Evolutionary conservation across 1,140 invertebrate genomes (phyloP), one percentile per base, ranked within the genome.

Genomic region (Drosophila kanapiae): DNA sequence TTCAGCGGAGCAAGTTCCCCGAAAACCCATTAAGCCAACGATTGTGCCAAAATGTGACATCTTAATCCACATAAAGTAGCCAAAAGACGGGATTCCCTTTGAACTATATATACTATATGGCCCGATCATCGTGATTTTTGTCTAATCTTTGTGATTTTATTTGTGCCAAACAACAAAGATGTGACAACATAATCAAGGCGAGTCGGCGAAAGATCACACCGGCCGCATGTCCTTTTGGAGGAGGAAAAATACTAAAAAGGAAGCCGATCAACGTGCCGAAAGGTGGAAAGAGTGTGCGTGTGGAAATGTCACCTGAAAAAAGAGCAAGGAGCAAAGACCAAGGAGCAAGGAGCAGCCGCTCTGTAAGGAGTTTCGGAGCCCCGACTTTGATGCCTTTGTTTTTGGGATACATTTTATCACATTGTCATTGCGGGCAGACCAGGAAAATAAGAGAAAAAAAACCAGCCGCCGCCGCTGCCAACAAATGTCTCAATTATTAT

Each of bases 231-330:
- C 69, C 48, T 71, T 71, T 40, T 13, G 40, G 59, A 47, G 75
- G 53, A 69, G 80, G 42, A 40, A 60, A 35, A 29, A 33, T 23
- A 45, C 37, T 43, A 40, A 67, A 37, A 18, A 70, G 43, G 49
- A 43, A 54, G 53, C 76, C 76, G 69, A 64, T 75, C 79, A 79
- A 86, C 82, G 82, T 86, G 83, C 83, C 82, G 83, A 82, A 86
- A 85, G 82, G 61, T 79, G 83, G 74, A 74, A 68, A 51, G 61
- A 10, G 4, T 23, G 33, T 54, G 53, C 35, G 53, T 38, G 53
- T 54, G 53, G 70, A 84, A 75, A 72, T 86, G 82, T 86, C 82
- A 86, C 82, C 82, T 86, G 82, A 86, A 82, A 76, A 86, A 67
- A 68, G 38, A 40, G 78, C 68, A 78, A 65, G 47, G 58, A 75